These are phyloP conservation scores for Poecile atricapillus DNA, from an alignment of 2,113 vertebrate genomes.

Conservation along the genomic window DNA sequence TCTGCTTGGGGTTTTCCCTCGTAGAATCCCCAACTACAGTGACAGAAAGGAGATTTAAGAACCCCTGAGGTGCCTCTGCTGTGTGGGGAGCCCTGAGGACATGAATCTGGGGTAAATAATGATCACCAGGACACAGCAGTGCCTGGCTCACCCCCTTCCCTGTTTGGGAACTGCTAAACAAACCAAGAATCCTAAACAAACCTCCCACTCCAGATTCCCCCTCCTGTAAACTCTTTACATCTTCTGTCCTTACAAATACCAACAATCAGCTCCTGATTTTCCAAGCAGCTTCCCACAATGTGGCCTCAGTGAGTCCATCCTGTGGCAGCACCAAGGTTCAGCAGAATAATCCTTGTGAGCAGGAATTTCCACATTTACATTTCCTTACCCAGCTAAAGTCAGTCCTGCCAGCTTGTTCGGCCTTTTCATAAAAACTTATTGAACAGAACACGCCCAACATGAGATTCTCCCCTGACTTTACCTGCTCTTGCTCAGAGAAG, in stretches of 20 bases:
- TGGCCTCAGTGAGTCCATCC: neutral
- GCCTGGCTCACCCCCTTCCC: neutral
- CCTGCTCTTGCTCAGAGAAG: neutral
- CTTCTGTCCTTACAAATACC: neutral
- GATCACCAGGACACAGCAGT: neutral
- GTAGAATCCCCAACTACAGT: neutral
- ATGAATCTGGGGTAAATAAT: neutral
- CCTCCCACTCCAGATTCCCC: neutral
- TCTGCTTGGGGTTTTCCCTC: neutral
- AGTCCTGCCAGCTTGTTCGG: neutral
- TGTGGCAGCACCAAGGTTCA: neutral
- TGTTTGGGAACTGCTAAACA: neutral
- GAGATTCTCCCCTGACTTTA: neutral
- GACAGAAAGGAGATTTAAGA: neutral
- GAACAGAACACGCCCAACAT: fast-evolving
- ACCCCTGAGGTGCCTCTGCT: neutral
- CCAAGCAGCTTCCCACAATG: neutral
- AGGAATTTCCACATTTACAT: neutral
- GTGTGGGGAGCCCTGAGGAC: neutral
- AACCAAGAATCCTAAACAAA: neutral
- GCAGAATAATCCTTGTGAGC: neutral
- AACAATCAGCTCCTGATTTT: neutral
- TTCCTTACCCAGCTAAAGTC: neutral
- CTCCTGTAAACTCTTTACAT: neutral
- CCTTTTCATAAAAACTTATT: fast-evolving